Evolutionary conservation across 2,888 invertebrate species (phyloP).

Genomic region (Ophion costatus): DNA sequence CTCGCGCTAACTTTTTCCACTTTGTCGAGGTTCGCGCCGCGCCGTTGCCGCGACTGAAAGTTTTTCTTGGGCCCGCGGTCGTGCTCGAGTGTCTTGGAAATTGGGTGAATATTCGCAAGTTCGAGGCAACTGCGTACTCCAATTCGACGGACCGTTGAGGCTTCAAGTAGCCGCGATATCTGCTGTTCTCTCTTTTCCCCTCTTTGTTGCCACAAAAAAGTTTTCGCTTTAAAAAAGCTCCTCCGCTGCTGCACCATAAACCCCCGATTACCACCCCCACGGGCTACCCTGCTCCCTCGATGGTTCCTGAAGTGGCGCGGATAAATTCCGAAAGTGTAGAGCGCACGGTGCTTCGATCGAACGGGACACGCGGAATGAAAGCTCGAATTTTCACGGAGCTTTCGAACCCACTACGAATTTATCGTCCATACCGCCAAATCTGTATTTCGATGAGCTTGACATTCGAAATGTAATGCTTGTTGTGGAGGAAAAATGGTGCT

Average conservation of each 20-base stretch:
- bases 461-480: no score
- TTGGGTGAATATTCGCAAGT: constrained; percentile 25
- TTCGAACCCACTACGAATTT: neutral
- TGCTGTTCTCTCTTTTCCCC: constrained; percentile 1
- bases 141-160: constrained; percentile 21
- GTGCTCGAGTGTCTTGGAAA: constrained; percentile 13
- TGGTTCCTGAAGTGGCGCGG: neutral
- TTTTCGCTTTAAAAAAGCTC: constrained; percentile 36
- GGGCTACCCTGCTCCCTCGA: constrained; percentile 5
- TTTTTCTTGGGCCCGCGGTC: neutral
- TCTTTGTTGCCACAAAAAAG: constrained; percentile 28
- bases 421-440: no score
- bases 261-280: constrained; percentile 27
- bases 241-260: constrained; percentile 12
- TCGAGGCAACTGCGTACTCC: constrained; percentile 9
- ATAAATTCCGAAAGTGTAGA: constrained; percentile 35
- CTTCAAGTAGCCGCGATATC: constrained; percentile 16
- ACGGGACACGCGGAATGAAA: constrained; percentile 20
- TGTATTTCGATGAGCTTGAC: no score
- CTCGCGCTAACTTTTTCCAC: neutral
- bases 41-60: neutral
- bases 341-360: constrained; percentile 24
- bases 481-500: no score
- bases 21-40: constrained; percentile 3
- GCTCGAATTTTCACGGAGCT: constrained; percentile 16